phyloP scores from a whole-genome alignment of 2,888 invertebrate species.

The Agonopterix heracliana region DNA sequence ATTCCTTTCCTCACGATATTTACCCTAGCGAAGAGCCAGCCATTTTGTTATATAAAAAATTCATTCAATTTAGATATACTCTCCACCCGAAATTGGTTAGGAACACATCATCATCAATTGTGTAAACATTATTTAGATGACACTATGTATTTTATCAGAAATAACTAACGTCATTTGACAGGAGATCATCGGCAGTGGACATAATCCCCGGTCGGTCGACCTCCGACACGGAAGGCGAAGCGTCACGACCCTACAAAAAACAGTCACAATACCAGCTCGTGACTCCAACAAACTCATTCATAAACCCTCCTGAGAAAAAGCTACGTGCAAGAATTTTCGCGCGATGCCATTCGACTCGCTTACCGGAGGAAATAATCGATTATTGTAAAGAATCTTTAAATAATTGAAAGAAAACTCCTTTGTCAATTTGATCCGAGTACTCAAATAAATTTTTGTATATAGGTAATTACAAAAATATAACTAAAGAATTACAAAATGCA shows the following conservation, averaged over 20 bases:
- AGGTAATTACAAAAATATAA: too few species aligned
- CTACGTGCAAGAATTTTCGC: conserved; percentile 62
- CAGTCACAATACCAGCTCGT: conserved; percentile 50
- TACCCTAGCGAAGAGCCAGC: too few species aligned
- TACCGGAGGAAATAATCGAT: conserved; percentile 1
- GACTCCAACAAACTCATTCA: conserved; percentile 52
- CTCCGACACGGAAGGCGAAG: conserved; percentile 62
- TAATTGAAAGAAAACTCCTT: conserved; percentile 1
- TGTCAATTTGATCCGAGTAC: background rate
- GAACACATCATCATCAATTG: background rate
- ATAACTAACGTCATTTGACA: background rate
- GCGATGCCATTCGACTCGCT: conserved; percentile 15
- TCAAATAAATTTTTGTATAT: background rate
- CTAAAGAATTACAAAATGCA: too few species aligned
- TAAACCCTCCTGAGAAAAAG: conserved; percentile 47
- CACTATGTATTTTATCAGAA: background rate
- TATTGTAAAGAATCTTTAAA: background rate
- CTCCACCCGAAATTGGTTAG: background rate
- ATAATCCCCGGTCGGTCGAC: conserved; percentile 34
- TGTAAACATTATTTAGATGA: background rate
- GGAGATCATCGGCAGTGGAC: conserved; percentile 26
- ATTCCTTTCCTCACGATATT: too few species aligned
- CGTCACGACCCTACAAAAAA: conserved; percentile 52
- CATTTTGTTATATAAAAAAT: too few species aligned
- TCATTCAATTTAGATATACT: too few species aligned